A percentile compares a stretch with the other conserved stretches of the same genome.
Conservation (phyloP, 2,113 vertebrate genomes). For the Uropsilus gracilis region DNA sequence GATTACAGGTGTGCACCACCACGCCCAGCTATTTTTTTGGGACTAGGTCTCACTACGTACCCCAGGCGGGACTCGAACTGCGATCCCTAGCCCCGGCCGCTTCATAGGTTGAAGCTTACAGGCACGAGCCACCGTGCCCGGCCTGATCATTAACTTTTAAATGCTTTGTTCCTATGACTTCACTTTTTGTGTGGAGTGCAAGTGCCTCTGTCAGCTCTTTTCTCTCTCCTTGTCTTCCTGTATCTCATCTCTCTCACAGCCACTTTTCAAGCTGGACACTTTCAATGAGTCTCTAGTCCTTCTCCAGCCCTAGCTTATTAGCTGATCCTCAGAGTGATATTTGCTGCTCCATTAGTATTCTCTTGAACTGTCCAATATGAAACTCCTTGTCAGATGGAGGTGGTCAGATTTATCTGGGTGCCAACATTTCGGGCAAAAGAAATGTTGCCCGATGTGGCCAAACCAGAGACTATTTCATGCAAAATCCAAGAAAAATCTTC, state of each 20-base stretch:
- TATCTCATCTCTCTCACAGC: not conserved
- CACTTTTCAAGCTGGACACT: not conserved
- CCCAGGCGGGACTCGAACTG: too few species aligned
- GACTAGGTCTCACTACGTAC: too few species aligned
- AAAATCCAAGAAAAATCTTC: slow-evolving; percentile 44
- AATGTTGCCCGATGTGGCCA: not conserved
- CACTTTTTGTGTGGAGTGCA: not conserved
- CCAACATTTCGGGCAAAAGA: not conserved
- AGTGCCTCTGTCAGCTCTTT: not conserved
- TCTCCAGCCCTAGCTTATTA: not conserved
- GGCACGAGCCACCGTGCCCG: too few species aligned
- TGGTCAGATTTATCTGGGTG: not conserved
- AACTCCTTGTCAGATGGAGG: not conserved
- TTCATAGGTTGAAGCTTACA: too few species aligned
- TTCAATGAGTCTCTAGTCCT: not conserved
- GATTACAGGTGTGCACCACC: too few species aligned
- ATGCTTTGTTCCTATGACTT: not conserved
- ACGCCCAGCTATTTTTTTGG: too few species aligned
- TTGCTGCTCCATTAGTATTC: not conserved
- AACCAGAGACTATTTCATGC: not conserved
- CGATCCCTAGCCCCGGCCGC: too few species aligned
- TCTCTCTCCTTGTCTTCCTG: not conserved
- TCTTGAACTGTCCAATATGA: slow-evolving; percentile 12
- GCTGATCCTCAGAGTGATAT: not conserved
- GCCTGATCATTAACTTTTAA: not conserved